These are phyloP conservation scores for Oreonectes daqikongensis DNA, from an alignment of 2,797 vertebrate genomes.

Conservation along the genomic window DNA sequence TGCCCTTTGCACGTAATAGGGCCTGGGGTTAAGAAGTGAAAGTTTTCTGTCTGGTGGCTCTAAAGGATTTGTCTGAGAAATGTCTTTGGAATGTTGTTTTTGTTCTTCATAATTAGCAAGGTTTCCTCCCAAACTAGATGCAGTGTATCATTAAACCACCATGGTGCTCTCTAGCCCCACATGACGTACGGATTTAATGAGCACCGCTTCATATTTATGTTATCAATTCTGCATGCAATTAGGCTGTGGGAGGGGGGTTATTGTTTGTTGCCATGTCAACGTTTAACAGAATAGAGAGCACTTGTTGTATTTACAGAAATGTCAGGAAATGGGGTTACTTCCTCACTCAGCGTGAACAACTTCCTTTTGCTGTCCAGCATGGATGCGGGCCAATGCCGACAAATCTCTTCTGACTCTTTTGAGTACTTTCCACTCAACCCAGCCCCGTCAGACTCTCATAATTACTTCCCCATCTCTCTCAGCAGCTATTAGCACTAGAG, in stretches of 20 bases:
- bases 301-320: slow-evolving; percentile 68
- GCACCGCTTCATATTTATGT: neutral
- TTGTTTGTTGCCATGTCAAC: slow-evolving; percentile 71
- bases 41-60: slow-evolving; percentile 6
- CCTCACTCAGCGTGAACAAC: slow-evolving; percentile 82
- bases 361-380: slow-evolving; percentile 75
- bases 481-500: slow-evolving; percentile 58
- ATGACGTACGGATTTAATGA: slow-evolving; percentile 36
- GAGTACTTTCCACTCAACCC: slow-evolving; percentile 39
- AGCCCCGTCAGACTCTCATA: slow-evolving; percentile 61
- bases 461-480: slow-evolving; percentile 78
- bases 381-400: slow-evolving; percentile 67
- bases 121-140: slow-evolving; percentile 25
- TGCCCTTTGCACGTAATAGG: neutral
- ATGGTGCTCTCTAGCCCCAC: slow-evolving; percentile 11
- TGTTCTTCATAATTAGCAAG: slow-evolving; percentile 37
- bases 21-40: slow-evolving; percentile 7
- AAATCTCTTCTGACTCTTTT: slow-evolving; percentile 65
- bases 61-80: slow-evolving; percentile 16
- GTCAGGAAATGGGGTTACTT: slow-evolving; percentile 83
- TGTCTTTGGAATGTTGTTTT: slow-evolving; percentile 41
- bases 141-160: slow-evolving; percentile 39
- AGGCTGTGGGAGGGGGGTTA: slow-evolving; percentile 55
- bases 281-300: slow-evolving; percentile 66
- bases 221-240: slow-evolving; percentile 34